These are phyloP conservation scores for Hippocampus zosterae DNA, from an alignment of 2,113 vertebrate species.

Conservation along the genomic window DNA sequence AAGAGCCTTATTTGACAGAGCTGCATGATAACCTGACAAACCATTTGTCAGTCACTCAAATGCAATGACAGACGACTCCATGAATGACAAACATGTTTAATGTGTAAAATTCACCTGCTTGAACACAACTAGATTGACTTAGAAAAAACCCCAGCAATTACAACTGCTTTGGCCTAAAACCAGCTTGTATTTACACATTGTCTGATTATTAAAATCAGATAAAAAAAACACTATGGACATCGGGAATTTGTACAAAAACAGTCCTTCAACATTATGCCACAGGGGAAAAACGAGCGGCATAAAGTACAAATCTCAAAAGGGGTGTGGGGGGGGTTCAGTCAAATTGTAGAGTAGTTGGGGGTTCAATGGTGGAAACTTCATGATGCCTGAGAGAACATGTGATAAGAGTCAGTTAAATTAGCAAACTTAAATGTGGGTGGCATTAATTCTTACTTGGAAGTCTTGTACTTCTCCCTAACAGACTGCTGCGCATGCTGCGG, in stretches of 20 bases:
- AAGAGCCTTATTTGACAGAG: conserved; percentile 61
- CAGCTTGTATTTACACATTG: background rate
- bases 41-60: background rate
- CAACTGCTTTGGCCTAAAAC: conserved; percentile 1
- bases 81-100: conserved; percentile 48
- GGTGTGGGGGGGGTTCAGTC: conserved; percentile 35
- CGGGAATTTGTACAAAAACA: conserved; percentile 28
- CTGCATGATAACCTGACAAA: conserved; percentile 26
- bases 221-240: conserved; percentile 15
- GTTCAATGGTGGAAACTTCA: conserved; percentile 82
- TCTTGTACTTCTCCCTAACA: conserved; percentile 93
- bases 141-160: conserved; percentile 15
- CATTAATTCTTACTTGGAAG: conserved; percentile 78
- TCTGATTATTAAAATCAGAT: conserved; percentile 8
- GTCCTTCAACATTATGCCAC: conserved; percentile 48
- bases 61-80: conserved; percentile 35
- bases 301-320: background rate
- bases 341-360: conserved; percentile 72
- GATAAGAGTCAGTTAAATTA: background rate
- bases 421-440: background rate
- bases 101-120: conserved; percentile 22
- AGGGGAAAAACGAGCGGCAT: conserved; percentile 22
- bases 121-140: conserved; percentile 3
- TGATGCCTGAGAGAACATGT: conserved; percentile 74
- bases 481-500: conserved; percentile 90